Evolutionary conservation across 2,888 invertebrate species (phyloP), one percentile per base, ranked within the genome.

Genomic region (Parnassius smintheus): DNA sequence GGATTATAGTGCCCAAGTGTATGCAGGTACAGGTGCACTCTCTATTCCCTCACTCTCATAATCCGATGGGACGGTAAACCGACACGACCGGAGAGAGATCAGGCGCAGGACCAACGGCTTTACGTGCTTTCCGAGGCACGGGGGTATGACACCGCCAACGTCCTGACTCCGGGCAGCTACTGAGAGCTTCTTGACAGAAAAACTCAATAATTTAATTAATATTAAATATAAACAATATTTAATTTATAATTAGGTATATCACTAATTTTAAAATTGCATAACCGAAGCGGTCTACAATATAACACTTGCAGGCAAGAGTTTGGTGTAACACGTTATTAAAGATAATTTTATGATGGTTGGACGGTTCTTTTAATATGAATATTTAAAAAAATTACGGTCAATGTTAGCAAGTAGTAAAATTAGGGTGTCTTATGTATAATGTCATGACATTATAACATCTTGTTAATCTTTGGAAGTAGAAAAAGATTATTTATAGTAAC

Each of bases 331-430:
- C 13, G 49, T 64, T 58, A 62, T 59, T 61, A 61, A 50, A 41
- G 52, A 62, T 56, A 64, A 65, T 64, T 56, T 46, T 2, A 25
- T 56, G 46, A 54, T 54, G 46, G 57, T 50, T 54, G 56, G 44
- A 18, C 13, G 9, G 8, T 13, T 46, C n/a, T 18, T 49, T 48
- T 48, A 48, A 49, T 51, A 54, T 62, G 58, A 35, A 58, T 54
- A 62, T 62, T 62, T 49, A 53, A 58, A 58, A 56, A 62, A 11
- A 49, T 61, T 25, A 25, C 18, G 13, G 11, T 48, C 12, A 52
- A 18, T 13, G 46, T 46, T 53, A 22, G 18, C 25, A 13, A 35
- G 42, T n/a, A 25, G 45, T 8, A 52, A 35, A 54, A 60, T 60
- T 46, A 49, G 13, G 11, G 42, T 49, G 11, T 54, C 7, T 41